phyloP scores from a whole-genome alignment of 2,888 invertebrate species.

The Eupithecia insigniata region DNA sequence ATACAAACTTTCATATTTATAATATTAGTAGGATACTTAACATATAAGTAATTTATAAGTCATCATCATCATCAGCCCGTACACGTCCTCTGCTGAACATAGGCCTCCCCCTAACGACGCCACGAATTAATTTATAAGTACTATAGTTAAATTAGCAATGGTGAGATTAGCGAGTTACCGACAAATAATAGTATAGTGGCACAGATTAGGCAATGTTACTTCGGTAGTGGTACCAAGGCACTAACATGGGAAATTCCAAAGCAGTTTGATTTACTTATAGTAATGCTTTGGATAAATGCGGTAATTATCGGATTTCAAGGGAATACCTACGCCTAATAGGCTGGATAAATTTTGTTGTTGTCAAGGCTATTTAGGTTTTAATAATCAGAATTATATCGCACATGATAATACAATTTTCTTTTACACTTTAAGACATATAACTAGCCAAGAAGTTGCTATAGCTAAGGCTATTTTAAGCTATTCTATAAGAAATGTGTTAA shows the following conservation, averaged over 20 bases:
- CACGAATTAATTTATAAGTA: no score
- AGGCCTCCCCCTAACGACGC: no score
- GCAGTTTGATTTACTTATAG: no score
- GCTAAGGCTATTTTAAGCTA: constrained; percentile 4
- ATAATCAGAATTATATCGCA: background rate
- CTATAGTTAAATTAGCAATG: background rate
- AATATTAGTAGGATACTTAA: no score
- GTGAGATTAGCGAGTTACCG: background rate
- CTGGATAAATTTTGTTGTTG: background rate
- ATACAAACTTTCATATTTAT: no score
- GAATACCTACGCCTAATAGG: no score
- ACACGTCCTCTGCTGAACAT: no score
- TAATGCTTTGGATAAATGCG: background rate
- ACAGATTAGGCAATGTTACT: no score
- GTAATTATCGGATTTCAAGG: background rate
- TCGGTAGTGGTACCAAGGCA: no score
- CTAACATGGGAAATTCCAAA: background rate
- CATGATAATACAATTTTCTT: background rate
- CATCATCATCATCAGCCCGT: no score
- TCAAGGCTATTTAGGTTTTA: constrained; percentile 1
- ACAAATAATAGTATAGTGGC: background rate
- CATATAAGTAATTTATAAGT: no score
- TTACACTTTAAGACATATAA: background rate
- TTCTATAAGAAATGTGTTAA: background rate
- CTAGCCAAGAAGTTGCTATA: constrained; percentile 26